phyloP scores from a whole-genome alignment of 2,113 vertebrate species.

The Macrotis lagotis region DNA sequence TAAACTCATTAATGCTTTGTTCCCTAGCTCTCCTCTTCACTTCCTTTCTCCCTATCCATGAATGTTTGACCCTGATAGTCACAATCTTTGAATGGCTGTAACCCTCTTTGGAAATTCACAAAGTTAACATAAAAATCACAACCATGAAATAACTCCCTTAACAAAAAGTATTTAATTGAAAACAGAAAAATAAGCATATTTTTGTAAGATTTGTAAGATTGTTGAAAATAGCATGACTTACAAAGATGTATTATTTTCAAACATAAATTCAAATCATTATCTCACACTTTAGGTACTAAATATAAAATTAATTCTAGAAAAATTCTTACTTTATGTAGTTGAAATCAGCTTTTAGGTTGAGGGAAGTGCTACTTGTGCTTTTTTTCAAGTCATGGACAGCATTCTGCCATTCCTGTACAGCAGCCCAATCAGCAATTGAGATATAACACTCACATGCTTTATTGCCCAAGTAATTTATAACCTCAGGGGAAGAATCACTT shows the following conservation, averaged over 20 bases:
- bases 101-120: background rate
- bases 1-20: background rate
- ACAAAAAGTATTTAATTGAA: background rate
- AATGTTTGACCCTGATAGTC: background rate
- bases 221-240: background rate
- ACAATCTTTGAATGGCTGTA: background rate
- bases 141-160: background rate
- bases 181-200: background rate
- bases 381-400: slow-evolving; percentile 91
- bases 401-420: slow-evolving; percentile 96
- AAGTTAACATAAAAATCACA: background rate
- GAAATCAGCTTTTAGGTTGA: slow-evolving; percentile 94
- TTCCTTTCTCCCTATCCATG: background rate
- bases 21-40: background rate
- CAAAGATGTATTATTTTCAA: background rate
- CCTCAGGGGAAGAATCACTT: slow-evolving; percentile 93
- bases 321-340: slow-evolving; percentile 94
- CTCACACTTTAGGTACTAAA: background rate
- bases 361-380: slow-evolving; percentile 86
- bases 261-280: background rate
- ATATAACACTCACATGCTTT: slow-evolving; percentile 96
- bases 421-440: slow-evolving; percentile 94
- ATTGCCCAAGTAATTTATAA: slow-evolving; percentile 95
- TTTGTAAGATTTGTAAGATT: background rate
- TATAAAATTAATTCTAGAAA: background rate